These are phyloP conservation scores for Melanotaenia parkinsoni DNA, from an alignment of 2,797 vertebrate species.

Conservation along the genomic window DNA sequence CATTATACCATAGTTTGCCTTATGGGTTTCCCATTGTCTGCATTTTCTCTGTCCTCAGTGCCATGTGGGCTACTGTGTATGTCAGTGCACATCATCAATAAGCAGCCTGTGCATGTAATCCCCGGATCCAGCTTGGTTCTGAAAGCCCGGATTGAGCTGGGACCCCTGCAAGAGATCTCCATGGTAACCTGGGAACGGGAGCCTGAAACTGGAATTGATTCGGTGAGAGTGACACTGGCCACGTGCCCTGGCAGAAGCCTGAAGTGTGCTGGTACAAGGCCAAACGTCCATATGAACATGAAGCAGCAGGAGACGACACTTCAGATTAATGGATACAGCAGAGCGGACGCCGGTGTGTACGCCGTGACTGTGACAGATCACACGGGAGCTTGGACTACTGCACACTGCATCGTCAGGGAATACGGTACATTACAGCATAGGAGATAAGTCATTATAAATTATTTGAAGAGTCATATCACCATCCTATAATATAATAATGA, in stretches of 20 bases:
- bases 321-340: slow-evolving; percentile 61
- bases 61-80: slow-evolving; percentile 54
- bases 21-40: slow-evolving; percentile 25
- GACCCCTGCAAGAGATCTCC: slow-evolving; percentile 52
- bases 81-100: slow-evolving; percentile 69
- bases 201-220: slow-evolving; percentile 40
- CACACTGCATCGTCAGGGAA: slow-evolving; percentile 72
- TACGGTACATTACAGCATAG: slow-evolving; percentile 76
- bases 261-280: slow-evolving; percentile 36
- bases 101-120: slow-evolving; percentile 68
- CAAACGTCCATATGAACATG: slow-evolving; percentile 36
- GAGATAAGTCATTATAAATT: slow-evolving; percentile 3
- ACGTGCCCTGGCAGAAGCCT: slow-evolving; percentile 55
- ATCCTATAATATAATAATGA: neutral
- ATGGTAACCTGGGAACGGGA: slow-evolving; percentile 74
- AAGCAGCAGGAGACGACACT: slow-evolving; percentile 66
- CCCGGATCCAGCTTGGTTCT: slow-evolving; percentile 66
- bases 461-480: neutral
- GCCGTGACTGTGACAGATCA: slow-evolving; percentile 69
- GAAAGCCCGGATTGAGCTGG: slow-evolving; percentile 62
- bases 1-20: slow-evolving; percentile 34
- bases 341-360: slow-evolving; percentile 72
- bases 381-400: slow-evolving; percentile 49
- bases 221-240: slow-evolving; percentile 62
- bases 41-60: slow-evolving; percentile 58